Percentiles rank a stretch among this genome's conserved stretches.
These are phyloP conservation scores for Caracal caracal DNA, from an alignment of 2,113 vertebrate genomes.

Conservation along the genomic window DNA sequence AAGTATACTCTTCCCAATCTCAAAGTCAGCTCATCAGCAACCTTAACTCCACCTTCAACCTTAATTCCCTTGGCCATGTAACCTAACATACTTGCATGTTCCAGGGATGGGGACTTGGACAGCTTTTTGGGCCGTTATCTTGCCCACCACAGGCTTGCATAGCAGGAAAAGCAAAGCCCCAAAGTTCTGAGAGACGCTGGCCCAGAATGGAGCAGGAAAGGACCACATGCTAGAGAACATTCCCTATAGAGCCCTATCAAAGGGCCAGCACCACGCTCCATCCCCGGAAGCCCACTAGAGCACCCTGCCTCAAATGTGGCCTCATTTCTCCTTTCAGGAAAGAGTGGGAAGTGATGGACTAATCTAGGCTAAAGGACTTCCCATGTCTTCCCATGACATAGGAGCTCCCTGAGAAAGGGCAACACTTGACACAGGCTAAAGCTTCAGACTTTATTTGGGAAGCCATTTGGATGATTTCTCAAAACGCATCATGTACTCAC, in stretches of 20 bases:
- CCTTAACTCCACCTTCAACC: not conserved
- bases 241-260: not conserved
- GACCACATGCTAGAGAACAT: not conserved
- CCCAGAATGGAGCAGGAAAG: not conserved
- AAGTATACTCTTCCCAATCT: not conserved
- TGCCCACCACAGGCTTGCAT: not conserved
- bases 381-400: not conserved
- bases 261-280: not conserved
- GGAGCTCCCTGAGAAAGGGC: not conserved
- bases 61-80: not conserved
- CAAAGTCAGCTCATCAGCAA: not conserved
- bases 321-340: not conserved
- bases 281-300: not conserved
- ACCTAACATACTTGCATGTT: not conserved
- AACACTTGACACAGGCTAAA: not conserved
- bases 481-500: not conserved
- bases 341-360: not conserved
- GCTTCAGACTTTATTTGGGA: not conserved
- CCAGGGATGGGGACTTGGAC: not conserved
- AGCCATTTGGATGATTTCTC: not conserved
- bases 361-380: not conserved
- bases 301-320: not conserved
- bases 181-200: not conserved
- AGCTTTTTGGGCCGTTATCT: not conserved
- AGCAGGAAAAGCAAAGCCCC: not conserved